Percentiles rank a stretch among this genome's conserved stretches.
Conservation (phyloP, 1,140 invertebrate genomes). For the Phthorimaea operculella region DNA sequence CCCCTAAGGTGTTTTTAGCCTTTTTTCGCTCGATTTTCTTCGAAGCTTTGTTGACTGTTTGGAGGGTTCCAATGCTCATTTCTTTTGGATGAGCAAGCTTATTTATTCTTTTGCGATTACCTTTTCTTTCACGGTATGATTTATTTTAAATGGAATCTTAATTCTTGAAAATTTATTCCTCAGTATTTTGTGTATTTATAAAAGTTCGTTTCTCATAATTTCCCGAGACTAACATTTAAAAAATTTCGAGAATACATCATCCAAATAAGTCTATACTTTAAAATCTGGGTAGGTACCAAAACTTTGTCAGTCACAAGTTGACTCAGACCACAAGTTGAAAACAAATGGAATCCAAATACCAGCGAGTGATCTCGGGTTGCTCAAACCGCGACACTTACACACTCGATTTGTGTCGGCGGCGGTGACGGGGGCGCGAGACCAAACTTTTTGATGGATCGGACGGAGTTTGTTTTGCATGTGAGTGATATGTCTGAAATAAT, state of each 20-base stretch:
- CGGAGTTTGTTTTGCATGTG: conserved; percentile 68
- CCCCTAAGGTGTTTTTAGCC: conserved; percentile 70
- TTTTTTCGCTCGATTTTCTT: conserved; percentile 69
- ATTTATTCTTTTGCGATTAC: conserved; percentile 43
- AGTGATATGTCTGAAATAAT: conserved; percentile 69
- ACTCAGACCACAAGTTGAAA: background rate
- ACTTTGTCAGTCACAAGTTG: background rate
- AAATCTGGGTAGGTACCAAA: too few relatives aligned
- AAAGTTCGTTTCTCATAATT: too few relatives aligned
- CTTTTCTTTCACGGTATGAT: conserved; percentile 1
- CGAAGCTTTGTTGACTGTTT: conserved; percentile 67
- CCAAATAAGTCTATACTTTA: too few relatives aligned
- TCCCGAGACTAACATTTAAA: too few relatives aligned
- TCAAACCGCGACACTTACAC: conserved; percentile 60
- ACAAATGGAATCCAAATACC: background rate
- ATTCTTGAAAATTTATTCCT: too few relatives aligned
- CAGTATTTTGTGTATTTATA: too few relatives aligned
- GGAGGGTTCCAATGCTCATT: conserved; percentile 61
- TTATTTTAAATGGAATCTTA: too few relatives aligned
- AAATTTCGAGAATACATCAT: too few relatives aligned
- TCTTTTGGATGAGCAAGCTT: conserved; percentile 62
- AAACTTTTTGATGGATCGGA: conserved; percentile 68
- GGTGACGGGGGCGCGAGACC: conserved; percentile 30
- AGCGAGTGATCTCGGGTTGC: conserved; percentile 17
- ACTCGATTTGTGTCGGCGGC: conserved; percentile 56